Conservation (phyloP, 2,888 invertebrate species). For the Asteroscopus sphinx region DNA sequence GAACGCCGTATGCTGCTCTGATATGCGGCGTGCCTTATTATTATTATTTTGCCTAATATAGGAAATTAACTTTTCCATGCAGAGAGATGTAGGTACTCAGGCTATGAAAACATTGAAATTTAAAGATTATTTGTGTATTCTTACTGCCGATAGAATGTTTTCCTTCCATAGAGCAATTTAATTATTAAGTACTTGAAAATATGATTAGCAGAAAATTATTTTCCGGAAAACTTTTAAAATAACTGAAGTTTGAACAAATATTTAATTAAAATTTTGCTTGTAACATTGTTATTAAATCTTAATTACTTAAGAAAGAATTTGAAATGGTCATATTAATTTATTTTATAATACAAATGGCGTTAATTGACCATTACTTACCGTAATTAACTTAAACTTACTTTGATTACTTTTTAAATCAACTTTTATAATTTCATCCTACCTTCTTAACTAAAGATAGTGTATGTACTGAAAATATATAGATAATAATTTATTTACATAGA, state of each 20-base stretch:
- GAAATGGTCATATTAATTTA: not conserved
- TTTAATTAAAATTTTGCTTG: conserved; percentile 12
- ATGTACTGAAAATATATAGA: too few species aligned
- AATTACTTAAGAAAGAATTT: conserved; percentile 1
- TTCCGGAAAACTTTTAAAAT: not conserved
- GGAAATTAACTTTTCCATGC: too few species aligned
- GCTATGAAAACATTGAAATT: not conserved
- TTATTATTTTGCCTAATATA: too few species aligned
- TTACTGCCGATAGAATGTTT: not conserved
- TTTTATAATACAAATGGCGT: not conserved
- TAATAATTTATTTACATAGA: conserved; percentile 9
- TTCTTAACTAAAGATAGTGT: not conserved
- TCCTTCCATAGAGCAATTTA: not conserved
- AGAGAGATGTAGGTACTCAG: too few species aligned
- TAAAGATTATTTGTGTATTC: not conserved
- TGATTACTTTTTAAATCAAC: too few species aligned
- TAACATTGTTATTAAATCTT: not conserved
- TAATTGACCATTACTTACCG: not conserved
- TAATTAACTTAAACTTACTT: not conserved
- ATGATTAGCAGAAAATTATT: too few species aligned
- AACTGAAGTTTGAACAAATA: conserved; percentile 7
- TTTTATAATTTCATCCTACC: too few species aligned
- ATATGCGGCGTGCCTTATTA: too few species aligned
- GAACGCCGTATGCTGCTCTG: too few species aligned
- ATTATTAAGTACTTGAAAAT: not conserved